Evolutionary conservation across 2,797 vertebrate species (phyloP).

Genomic region (Salmo trutta): DNA sequence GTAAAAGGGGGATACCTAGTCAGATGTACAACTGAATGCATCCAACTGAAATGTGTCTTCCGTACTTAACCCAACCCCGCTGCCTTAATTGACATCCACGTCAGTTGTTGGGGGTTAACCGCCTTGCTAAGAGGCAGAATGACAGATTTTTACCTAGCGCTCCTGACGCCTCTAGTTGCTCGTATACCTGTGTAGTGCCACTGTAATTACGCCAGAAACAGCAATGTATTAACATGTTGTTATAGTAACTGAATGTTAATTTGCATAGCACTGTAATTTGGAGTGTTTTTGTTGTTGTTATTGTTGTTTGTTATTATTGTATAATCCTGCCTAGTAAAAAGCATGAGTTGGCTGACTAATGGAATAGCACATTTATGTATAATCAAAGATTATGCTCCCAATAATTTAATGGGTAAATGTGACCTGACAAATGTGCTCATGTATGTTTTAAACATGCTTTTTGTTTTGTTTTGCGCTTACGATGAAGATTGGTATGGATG

Average conservation of each 20-base stretch:
- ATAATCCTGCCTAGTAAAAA: no score
- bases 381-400: neutral
- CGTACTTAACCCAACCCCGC: no score
- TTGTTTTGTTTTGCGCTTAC: constrained; percentile 66
- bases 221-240: neutral
- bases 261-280: neutral
- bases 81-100: no score
- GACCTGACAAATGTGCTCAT: neutral
- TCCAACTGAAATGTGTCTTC: no score
- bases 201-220: neutral
- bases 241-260: neutral
- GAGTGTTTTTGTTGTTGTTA: neutral
- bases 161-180: neutral
- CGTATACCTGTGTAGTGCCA: neutral
- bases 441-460: constrained; percentile 51
- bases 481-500: constrained; percentile 75
- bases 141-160: no score
- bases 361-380: no score
- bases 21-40: no score
- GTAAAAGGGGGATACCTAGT: no score
- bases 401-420: neutral
- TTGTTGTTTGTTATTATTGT: neutral
- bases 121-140: no score
- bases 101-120: no score
- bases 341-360: no score